A percentile compares a stretch with the other conserved stretches of the same genome.
phyloP scores from a whole-genome alignment of 2,888 invertebrate genomes.

The Drosophila borborema region DNA sequence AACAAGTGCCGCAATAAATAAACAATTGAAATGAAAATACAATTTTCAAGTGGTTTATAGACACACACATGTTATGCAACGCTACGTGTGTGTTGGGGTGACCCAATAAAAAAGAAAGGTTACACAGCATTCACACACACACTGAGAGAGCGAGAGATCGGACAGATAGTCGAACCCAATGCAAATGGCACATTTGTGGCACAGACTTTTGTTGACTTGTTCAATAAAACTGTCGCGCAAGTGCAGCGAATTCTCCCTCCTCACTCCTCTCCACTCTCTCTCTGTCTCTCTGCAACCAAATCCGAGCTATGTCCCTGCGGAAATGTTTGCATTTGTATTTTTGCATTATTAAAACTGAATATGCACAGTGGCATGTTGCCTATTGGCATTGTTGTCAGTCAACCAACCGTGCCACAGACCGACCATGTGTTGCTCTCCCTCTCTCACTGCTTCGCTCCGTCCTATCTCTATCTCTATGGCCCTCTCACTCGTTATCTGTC shows the following conservation, averaged over 20 bases:
- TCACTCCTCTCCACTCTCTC: not conserved
- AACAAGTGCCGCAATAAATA: conserved; percentile 80
- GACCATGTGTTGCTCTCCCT: not conserved
- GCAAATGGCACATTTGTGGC: conserved; percentile 56
- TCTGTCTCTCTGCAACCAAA: conserved; percentile 35
- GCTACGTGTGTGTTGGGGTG: conserved; percentile 37
- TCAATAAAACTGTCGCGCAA: conserved; percentile 81
- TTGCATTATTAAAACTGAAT: conserved; percentile 81
- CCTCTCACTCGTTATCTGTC: not conserved
- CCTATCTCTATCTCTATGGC: not conserved
- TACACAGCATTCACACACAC: conserved; percentile 34
- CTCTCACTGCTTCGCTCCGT: not conserved
- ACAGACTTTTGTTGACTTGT: conserved; percentile 79
- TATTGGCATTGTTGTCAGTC: conserved; percentile 46
- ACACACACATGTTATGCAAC: conserved; percentile 26
- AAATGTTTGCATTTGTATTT: conserved; percentile 81
- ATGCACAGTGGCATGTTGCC: conserved; percentile 62
- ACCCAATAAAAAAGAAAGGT: conserved; percentile 70
- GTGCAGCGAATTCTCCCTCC: conserved; percentile 53
- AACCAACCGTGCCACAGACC: conserved; percentile 14
- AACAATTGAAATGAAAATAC: conserved; percentile 82
- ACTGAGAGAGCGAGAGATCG: conserved; percentile 44
- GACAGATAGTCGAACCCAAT: conserved; percentile 40
- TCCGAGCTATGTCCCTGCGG: conserved; percentile 58
- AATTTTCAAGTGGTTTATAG: conserved; percentile 80